Base-by-base conservation (phyloP, 2,113 vertebrate genomes). In the Grammomys surdaster region DNA sequence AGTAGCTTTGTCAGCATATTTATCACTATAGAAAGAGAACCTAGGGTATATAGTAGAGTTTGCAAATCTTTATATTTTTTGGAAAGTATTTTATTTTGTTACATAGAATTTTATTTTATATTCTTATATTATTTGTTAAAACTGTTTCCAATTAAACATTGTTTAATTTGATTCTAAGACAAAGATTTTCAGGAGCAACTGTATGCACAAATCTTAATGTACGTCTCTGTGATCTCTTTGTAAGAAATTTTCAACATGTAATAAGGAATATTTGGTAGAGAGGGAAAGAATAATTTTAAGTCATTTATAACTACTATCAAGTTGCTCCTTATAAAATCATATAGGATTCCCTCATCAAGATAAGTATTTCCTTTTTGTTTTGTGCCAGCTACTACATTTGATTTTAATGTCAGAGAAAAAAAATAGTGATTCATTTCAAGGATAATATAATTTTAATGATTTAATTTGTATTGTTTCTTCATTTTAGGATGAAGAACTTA, bases 401-500 rank as follows among this genome's bases (percentile, higher is more conserved):
- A 17, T 72, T 90, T 95, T 72, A 90, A 77, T 7, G 11, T 90
- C 87, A 88, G 10, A 87, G 31, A 82, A 48, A 48, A 48, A 77
- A 85, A 19, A 1, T 81, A 43, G 3, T 87, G n/a, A 33, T 81
- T 58, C 40, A 60, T 56, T 96, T 94, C 48, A 78, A 91, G 72
- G 31, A 26, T 19, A 82, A 82, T 75, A 54, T 56, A 72, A 56
- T 80, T 54, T 78, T 80, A 80, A 67, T 72, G 3, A 46, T 92
- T 90, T 87, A 76, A 92, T 76, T 72, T 94, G 46, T 51, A 87
- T 60, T 73, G 13, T 94, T 87, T 92, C 56, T 85, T 70, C 40
- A 81, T 51, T 91, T 91, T 65, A 78, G 31, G 24, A 26, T 81
- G 31, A 58, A 58, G 7, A 58, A 56, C 10, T 80, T n/a, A n/a